Base-by-base conservation (phyloP, 2,888 invertebrate species). In the Sylvicola cinctus region DNA sequence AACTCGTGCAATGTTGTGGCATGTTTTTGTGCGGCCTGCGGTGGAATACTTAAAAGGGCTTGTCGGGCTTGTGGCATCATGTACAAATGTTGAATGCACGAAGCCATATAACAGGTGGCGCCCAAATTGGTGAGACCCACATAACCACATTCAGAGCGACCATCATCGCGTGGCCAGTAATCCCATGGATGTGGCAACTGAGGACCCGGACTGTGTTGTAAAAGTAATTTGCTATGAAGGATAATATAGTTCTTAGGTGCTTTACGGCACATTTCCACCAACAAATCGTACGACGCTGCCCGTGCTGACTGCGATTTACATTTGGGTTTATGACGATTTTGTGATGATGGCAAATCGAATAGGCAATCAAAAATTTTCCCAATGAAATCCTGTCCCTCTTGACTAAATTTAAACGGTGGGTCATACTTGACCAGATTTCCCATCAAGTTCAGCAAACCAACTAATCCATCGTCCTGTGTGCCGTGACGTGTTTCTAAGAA, bases 41-140 rank as follows among this genome's bases (percentile, higher is more conserved):
- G 73, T 43, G 83, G 79, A 1, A 83, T 76, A 5, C 70, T 67
- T 36, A 93, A 60, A 44, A 93, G 75, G 0, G 87, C 80, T 32
- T 77, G 73, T 33, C 91, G 63, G 1, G 88, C 87, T 49, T 84
- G 83, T 4, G 91, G 91, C 78, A 93, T 88, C 91, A 93, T 93
- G 55, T 87, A 93, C 41, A 93, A 61, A 56, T 93, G 93, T 55
- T 93, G 93, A 74, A 93, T 84, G 49, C 91, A 91, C 3, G 91
- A 87, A 8, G 93, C 93, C 88, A 93, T 88, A 57, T 93, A 93
- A 54, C 93, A 93, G 2, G 93, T 93, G 16, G 93, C 93, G 16
- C 93, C 93, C 12, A 93, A 65, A 60, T 93, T 93, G 0, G 90
- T 88, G 4, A 93, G 63, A 0, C 93, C 93, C 2, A 90, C 91